Evolutionary conservation across 2,888 invertebrate genomes (phyloP).

Genomic region (Branchellion lobata): DNA sequence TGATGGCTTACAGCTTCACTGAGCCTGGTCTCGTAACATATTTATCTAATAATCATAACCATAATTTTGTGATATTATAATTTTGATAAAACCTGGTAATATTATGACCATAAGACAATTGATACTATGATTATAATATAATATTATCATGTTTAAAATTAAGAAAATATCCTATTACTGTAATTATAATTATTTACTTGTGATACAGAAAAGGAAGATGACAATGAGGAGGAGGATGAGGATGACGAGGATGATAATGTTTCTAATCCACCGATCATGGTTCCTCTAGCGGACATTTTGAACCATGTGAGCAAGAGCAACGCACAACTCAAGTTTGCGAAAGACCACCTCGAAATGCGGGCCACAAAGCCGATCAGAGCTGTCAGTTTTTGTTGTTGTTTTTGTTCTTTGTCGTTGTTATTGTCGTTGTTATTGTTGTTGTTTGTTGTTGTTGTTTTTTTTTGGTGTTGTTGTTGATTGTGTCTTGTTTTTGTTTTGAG

Average conservation of each 20-base stretch:
- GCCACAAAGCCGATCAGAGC: constrained; percentile 56
- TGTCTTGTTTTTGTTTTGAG: neutral
- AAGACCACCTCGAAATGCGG: constrained; percentile 59
- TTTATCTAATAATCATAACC: too few species aligned
- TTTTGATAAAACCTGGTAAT: too few species aligned
- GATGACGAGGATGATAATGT: constrained; percentile 46
- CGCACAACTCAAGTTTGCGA: constrained; percentile 59
- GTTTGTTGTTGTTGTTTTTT: neutral
- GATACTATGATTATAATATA: too few species aligned
- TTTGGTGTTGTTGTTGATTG: neutral
- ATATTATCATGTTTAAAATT: too few species aligned
- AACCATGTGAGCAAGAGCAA: constrained; percentile 61
- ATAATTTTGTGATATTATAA: too few species aligned
- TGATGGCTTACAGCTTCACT: constrained; percentile 64
- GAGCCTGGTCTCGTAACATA: too few species aligned
- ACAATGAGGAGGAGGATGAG: constrained; percentile 53
- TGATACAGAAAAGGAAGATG: constrained; percentile 42
- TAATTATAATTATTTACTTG: too few species aligned
- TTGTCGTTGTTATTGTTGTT: too few species aligned
- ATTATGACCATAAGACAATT: too few species aligned
- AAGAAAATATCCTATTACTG: too few species aligned
- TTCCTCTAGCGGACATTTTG: constrained; percentile 62
- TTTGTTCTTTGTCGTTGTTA: too few species aligned
- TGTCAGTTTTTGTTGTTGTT: constrained; percentile 51
- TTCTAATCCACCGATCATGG: constrained; percentile 60